Base-by-base conservation (phyloP, 2,113 vertebrate species). In the Lophura nycthemera region DNA sequence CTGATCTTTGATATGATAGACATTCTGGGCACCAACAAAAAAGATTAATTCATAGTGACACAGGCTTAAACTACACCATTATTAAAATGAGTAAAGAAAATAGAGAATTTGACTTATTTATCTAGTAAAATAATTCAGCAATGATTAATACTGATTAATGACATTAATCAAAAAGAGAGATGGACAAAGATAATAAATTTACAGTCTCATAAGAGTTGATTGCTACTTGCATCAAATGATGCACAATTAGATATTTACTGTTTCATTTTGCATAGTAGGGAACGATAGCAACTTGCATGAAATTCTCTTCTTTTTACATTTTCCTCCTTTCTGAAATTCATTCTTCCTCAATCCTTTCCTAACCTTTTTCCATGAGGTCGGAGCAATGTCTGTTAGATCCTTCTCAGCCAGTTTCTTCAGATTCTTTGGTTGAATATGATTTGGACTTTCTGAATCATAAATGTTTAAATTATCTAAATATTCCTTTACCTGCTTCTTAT, bases 391-490 rank as follows among this genome's bases (percentile, higher is more conserved):
- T 87, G 90, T 92, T 88, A 95, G 64, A 78, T 79, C 50, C 8
- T 89, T 76, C 81, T 95, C 87, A 93, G 91, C 52, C 30, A 63
- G 79, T 89, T 96, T 79, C 8, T 97, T 66, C 40, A 96, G 95
- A 96, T 70, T 47, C 63, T 97, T 95, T 90, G 67, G 70, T 83
- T 95, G 93, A 96, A 94, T 96, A 91, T 87, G 65, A 95, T 90
- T 87, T 93, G 90, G 81, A 86, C 83, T 43, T 90, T 77, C 79
- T 95, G 96, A 96, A 95, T 98, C 95, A 97, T 97, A 97, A 98
- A 97, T 98, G 97, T 98, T 97, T 97, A 98, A 98, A 96, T 97
- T 95, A 92, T 76, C 42, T 96, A 97, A 97, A 96, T 97, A 97
- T 97, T 96, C 84, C 94, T 97, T 97, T 97, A 97, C 97, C 93